These are phyloP conservation scores for Nyctibius bracteatus DNA, from an alignment of 2,113 vertebrate species.

Conservation along the genomic window DNA sequence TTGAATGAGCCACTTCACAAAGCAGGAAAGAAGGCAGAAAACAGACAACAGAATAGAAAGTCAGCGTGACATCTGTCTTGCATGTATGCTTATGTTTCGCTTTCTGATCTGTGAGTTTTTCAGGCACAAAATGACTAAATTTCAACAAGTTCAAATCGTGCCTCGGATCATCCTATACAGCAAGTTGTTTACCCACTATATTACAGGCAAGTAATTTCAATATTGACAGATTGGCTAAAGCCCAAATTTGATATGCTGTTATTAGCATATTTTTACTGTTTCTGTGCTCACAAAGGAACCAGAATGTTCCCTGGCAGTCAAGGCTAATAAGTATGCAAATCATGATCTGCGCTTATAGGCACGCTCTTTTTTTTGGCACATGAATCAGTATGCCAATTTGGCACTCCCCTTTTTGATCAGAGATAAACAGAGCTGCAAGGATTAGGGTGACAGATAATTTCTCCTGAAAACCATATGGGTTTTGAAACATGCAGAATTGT, in stretches of 20 bases:
- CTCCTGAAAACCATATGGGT: background rate
- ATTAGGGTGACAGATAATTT: slow-evolving; percentile 44
- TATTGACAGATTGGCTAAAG: slow-evolving; percentile 64
- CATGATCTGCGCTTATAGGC: slow-evolving; percentile 61
- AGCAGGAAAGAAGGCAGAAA: background rate
- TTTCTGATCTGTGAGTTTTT: slow-evolving; percentile 40
- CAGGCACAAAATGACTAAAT: slow-evolving; percentile 57
- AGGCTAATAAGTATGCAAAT: slow-evolving; percentile 62
- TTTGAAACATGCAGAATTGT: slow-evolving; percentile 3
- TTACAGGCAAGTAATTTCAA: slow-evolving; percentile 60
- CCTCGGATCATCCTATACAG: slow-evolving; percentile 5
- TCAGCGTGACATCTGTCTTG: slow-evolving; percentile 38
- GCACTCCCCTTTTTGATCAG: slow-evolving; percentile 42
- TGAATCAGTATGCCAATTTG: slow-evolving; percentile 53
- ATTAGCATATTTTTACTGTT: slow-evolving; percentile 66
- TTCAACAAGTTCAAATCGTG: slow-evolving; percentile 55
- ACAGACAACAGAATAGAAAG: background rate
- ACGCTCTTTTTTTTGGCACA: slow-evolving; percentile 45
- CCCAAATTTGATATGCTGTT: slow-evolving; percentile 53
- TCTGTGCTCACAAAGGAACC: slow-evolving; percentile 46
- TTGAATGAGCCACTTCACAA: background rate
- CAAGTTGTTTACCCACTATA: slow-evolving; percentile 56
- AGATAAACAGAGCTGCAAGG: slow-evolving; percentile 53
- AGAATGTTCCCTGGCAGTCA: slow-evolving; percentile 59
- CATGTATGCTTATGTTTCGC: background rate